Conservation (phyloP, 2,113 vertebrate species). For the Rhagologus leucostigma region DNA sequence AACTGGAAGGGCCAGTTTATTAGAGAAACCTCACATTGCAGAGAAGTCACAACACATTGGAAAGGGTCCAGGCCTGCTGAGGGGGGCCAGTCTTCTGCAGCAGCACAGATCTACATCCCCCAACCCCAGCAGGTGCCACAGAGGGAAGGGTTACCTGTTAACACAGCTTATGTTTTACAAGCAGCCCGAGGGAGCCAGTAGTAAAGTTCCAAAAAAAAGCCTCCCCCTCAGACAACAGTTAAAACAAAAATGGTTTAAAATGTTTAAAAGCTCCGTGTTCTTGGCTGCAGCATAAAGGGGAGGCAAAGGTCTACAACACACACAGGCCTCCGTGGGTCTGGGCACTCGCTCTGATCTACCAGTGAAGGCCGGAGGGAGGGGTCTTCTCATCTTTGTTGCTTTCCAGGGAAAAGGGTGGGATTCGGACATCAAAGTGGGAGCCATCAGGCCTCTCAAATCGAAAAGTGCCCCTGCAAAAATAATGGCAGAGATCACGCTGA, state of each 20-base stretch:
- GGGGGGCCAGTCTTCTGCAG: background rate
- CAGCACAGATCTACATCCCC: background rate
- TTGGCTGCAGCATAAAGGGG: slow-evolving; percentile 26
- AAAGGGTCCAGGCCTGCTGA: slow-evolving; percentile 9
- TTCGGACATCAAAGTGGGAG: slow-evolving; percentile 95
- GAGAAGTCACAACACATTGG: slow-evolving; percentile 57
- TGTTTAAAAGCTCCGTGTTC: slow-evolving; percentile 30
- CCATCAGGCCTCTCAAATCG: slow-evolving; percentile 94
- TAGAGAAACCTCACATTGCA: slow-evolving; percentile 59
- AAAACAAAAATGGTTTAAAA: slow-evolving; percentile 44
- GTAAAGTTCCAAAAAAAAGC: slow-evolving; percentile 7
- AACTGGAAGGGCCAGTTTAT: slow-evolving; percentile 67
- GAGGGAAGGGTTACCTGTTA: slow-evolving; percentile 25
- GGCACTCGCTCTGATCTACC: slow-evolving; percentile 68
- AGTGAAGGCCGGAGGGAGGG: slow-evolving; percentile 92
- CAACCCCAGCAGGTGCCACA: background rate
- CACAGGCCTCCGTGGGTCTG: slow-evolving; percentile 1
- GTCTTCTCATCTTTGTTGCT: slow-evolving; percentile 99
- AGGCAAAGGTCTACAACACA: slow-evolving; percentile 50
- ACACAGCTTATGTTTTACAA: slow-evolving; percentile 49
- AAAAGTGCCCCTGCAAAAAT: slow-evolving; percentile 88
- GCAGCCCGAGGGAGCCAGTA: slow-evolving; percentile 66
- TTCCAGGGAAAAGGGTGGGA: slow-evolving; percentile 97
- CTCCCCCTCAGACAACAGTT: slow-evolving; percentile 7
- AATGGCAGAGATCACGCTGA: background rate